Evolutionary conservation across 2,113 vertebrate genomes (phyloP).

Genomic region (Ondatra zibethicus): DNA sequence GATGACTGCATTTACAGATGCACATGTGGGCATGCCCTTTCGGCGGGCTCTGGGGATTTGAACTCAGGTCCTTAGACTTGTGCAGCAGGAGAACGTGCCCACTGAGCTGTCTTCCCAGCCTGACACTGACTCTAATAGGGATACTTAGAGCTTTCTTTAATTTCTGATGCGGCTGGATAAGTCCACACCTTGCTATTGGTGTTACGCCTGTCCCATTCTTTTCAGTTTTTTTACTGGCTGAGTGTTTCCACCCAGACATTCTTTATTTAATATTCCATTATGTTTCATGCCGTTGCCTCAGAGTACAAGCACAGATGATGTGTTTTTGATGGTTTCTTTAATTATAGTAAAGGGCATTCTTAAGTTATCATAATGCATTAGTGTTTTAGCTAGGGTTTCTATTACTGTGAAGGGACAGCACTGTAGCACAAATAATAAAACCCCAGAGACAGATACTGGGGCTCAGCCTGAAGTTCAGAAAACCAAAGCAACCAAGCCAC

Average conservation of each 20-base stretch:
- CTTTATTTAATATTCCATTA: neutral
- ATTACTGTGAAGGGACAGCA: neutral
- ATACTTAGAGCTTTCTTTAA: neutral
- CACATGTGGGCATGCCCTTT: neutral
- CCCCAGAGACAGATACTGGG: no score
- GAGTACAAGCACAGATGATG: neutral
- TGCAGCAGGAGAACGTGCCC: neutral
- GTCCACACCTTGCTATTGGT: neutral
- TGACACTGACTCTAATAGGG: neutral
- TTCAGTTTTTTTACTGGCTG: neutral
- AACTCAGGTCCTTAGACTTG: neutral
- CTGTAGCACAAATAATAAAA: no score
- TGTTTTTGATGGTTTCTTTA: neutral
- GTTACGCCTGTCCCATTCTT: neutral
- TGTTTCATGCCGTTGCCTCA: neutral
- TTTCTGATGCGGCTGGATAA: neutral
- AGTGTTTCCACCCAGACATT: neutral
- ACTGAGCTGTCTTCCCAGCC: neutral
- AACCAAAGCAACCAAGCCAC: no score
- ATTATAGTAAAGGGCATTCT: neutral
- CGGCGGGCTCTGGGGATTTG: neutral
- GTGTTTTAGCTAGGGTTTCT: neutral
- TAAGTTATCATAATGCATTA: neutral
- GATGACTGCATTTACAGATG: neutral
- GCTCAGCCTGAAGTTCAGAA: no score